These are phyloP conservation scores for Andrena cerasifolii DNA, from an alignment of 1,140 invertebrate genomes.

Conservation along the genomic window DNA sequence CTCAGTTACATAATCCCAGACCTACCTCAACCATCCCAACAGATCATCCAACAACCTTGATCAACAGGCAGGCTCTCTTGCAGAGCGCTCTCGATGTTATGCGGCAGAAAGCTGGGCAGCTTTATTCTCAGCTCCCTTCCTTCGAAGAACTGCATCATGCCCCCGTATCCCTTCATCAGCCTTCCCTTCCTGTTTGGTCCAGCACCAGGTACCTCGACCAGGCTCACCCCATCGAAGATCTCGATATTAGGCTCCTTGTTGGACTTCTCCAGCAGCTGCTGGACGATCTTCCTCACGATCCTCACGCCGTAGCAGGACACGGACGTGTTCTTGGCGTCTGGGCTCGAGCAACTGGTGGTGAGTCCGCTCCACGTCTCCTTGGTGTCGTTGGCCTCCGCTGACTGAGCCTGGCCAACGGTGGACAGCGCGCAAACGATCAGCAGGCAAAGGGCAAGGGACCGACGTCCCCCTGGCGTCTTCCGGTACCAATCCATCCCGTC, in stretches of 20 bases:
- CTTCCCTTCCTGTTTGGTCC: conserved; percentile 77
- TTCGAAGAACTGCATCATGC: conserved; percentile 85
- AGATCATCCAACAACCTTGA: conserved; percentile 61
- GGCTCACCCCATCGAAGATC: conserved; percentile 85
- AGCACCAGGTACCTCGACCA: conserved; percentile 79
- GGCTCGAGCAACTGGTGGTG: conserved; percentile 67
- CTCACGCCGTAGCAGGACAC: conserved; percentile 81
- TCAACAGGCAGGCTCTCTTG: conserved; percentile 68
- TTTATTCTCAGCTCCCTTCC: conserved; percentile 88
- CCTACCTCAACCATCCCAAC: neutral
- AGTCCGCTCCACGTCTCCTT: conserved; percentile 71
- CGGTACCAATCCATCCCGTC: conserved; percentile 29
- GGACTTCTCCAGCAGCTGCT: conserved; percentile 78
- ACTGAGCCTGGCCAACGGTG: neutral
- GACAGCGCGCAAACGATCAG: conserved; percentile 34
- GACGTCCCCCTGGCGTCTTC: neutral
- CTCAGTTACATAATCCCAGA: neutral
- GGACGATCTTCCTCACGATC: conserved; percentile 80
- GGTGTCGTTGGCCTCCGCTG: conserved; percentile 8
- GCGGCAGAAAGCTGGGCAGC: conserved; percentile 84
- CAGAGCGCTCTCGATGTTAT: conserved; percentile 71
- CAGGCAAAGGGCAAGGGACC: conserved; percentile 19
- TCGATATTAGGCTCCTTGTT: conserved; percentile 79
- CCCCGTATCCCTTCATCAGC: conserved; percentile 81
- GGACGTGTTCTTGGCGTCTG: conserved; percentile 76